Evolutionary conservation across 2,797 vertebrate genomes (phyloP), one percentile per base, ranked within the genome.

Genomic region (Pseudomugil gertrudae): DNA sequence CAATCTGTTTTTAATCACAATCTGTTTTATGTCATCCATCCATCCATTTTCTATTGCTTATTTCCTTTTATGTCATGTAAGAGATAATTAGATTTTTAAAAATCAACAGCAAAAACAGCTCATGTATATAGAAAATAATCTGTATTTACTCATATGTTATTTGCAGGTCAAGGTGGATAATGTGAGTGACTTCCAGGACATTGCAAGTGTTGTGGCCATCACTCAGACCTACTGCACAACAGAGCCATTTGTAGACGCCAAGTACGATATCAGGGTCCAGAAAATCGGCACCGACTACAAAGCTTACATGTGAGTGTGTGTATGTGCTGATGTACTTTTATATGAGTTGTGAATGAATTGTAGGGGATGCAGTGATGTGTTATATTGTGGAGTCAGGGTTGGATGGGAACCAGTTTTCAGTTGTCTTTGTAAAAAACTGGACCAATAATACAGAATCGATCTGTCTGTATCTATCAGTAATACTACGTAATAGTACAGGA

Each of bases 221-320:
- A 98, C 98, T 71, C 96, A 99, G 90, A 99, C 98, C 69, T 99
- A 99, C 82, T 96, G 96, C 79, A 99, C 97, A 51, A 98, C 97
- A 23, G 98, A 99, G 83, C 96, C 97, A 69, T 99, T 96, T 87
- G 90, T 99, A 72, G 97, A 98, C 0, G 96, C 97, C 87, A 99
- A 99, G 87, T 99, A 99, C 17, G 98, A 99, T 93, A 98, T 99
- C 91, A 94, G 96, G 88, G 96, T 99, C 81, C 98, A 99, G 94
- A 99, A 98, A 91, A 99, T 99, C 33, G 97, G 97, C 48, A 90
- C 62, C 35, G 98, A 98, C 93, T 99, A 99, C 92, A 99, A 99
- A 89, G 96, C 98, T 47, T 99, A 99, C 92, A 99, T 99, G 97
- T 99, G 90, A 94, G 95, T 92, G 30, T 71, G 17, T 47, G 43